Evolutionary conservation across 2,113 vertebrate species (phyloP).

Genomic region (Oplegnathus fasciatus): DNA sequence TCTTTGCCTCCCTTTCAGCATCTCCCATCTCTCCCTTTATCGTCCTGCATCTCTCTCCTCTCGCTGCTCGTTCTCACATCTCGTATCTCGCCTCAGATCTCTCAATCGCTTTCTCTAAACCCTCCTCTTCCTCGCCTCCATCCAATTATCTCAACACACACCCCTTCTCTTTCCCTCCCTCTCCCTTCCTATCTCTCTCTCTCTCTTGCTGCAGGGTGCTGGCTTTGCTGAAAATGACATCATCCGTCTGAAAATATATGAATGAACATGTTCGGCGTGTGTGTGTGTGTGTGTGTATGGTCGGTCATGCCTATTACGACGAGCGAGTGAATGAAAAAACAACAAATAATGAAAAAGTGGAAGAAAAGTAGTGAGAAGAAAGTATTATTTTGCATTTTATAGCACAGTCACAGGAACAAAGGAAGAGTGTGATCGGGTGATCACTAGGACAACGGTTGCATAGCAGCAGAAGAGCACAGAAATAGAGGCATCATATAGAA

Average conservation of each 20-base stretch:
- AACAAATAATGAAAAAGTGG: not conserved
- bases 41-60: not conserved
- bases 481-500: slow-evolving; percentile 20
- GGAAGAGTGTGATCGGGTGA: not conserved
- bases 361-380: not conserved
- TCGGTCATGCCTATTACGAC: not conserved
- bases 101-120: slow-evolving; percentile 21
- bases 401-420: slow-evolving; percentile 11
- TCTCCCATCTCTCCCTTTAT: not conserved
- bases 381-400: not conserved
- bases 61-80: not conserved
- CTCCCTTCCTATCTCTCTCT: slow-evolving; percentile 1
- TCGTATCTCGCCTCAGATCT: slow-evolving; percentile 34
- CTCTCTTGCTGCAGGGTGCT: slow-evolving; percentile 58
- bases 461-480: slow-evolving; percentile 15
- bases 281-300: not conserved
- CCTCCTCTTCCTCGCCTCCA: slow-evolving; percentile 24
- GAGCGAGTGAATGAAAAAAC: not conserved
- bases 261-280: slow-evolving; percentile 46
- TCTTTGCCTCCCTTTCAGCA: not conserved
- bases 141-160: slow-evolving; percentile 62
- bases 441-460: slow-evolving; percentile 20
- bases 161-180: not conserved
- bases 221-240: slow-evolving; percentile 67
- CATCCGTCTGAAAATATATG: slow-evolving; percentile 65